Percentiles rank a stretch among this genome's conserved stretches.
Conservation (phyloP, 2,113 vertebrate genomes). For the Pelmatolapia mariae region DNA sequence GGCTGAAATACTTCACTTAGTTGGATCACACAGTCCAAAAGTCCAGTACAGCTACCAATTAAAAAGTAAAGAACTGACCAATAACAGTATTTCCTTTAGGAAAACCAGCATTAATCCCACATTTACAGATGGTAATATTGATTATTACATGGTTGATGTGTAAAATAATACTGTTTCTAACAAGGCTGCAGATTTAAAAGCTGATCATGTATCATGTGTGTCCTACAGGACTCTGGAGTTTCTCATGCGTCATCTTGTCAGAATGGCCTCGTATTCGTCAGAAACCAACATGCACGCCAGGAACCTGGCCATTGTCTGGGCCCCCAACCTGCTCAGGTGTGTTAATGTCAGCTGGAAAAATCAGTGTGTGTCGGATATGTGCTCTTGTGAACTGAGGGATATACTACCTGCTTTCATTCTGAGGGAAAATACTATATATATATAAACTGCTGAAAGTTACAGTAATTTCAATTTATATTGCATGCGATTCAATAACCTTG, state of each 20-base stretch:
- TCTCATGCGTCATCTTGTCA: slow-evolving; percentile 86
- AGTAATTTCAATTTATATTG: accelerated
- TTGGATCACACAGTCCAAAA: background rate
- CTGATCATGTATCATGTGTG: background rate
- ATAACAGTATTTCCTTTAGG: background rate
- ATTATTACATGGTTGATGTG: background rate
- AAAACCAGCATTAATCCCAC: background rate
- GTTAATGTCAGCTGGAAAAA: background rate
- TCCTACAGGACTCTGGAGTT: slow-evolving; percentile 84
- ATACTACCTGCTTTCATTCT: background rate
- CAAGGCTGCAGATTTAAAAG: background rate
- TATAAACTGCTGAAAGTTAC: background rate
- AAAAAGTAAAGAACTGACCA: background rate
- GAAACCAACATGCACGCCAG: slow-evolving; percentile 93
- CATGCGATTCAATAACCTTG: background rate
- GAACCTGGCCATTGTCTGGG: slow-evolving; percentile 96
- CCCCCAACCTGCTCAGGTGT: slow-evolving; percentile 91
- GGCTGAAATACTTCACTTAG: background rate
- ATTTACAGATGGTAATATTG: background rate
- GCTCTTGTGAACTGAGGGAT: background rate
- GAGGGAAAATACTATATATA: background rate
- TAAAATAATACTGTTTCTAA: background rate
- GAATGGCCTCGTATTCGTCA: slow-evolving; percentile 77
- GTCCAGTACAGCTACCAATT: background rate
- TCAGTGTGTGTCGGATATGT: background rate